Conservation (phyloP, 2,797 vertebrate genomes). For the Galaxias olidus region DNA sequence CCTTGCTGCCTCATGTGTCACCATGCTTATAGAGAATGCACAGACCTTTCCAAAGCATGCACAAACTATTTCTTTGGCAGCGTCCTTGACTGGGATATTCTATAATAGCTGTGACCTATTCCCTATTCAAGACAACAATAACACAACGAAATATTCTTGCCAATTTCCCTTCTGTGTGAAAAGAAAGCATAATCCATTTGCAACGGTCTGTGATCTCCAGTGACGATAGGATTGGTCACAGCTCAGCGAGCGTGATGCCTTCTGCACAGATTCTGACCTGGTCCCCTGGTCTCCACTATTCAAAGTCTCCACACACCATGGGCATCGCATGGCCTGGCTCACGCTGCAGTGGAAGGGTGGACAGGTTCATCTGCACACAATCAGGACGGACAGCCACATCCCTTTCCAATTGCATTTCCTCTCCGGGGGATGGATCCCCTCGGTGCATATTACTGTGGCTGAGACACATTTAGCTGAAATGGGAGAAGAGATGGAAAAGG, state of each 20-base stretch:
- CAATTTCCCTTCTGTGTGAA: conserved; percentile 40
- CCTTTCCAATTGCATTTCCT: conserved; percentile 62
- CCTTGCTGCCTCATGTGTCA: conserved; percentile 27
- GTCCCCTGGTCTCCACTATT: conserved; percentile 30
- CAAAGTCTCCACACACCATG: conserved; percentile 39
- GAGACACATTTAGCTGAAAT: conserved; percentile 65
- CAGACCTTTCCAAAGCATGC: conserved; percentile 26
- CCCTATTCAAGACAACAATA: conserved; percentile 40
- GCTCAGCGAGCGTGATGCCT: conserved; percentile 41
- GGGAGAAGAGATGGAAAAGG: conserved; percentile 62
- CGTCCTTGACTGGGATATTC: conserved; percentile 41
- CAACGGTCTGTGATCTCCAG: conserved; percentile 45
- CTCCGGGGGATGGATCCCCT: conserved; percentile 41
- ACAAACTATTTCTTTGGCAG: conserved; percentile 16
- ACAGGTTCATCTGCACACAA: conserved; percentile 63
- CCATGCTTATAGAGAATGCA: conserved; percentile 17
- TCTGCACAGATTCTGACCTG: conserved; percentile 34
- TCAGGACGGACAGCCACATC: conserved; percentile 55
- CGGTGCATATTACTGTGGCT: conserved; percentile 62
- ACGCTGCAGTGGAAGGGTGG: conserved; percentile 48
- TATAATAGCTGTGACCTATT: conserved; percentile 41
- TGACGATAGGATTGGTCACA: conserved; percentile 56
- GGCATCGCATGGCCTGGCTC: conserved; percentile 46
- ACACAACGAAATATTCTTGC: conserved; percentile 19
- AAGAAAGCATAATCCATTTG: conserved; percentile 53